These are phyloP conservation scores for Morbakka virulenta DNA, from an alignment of 30 jellyfish, hydroid and myxozoan species.

Conservation along the genomic window DNA sequence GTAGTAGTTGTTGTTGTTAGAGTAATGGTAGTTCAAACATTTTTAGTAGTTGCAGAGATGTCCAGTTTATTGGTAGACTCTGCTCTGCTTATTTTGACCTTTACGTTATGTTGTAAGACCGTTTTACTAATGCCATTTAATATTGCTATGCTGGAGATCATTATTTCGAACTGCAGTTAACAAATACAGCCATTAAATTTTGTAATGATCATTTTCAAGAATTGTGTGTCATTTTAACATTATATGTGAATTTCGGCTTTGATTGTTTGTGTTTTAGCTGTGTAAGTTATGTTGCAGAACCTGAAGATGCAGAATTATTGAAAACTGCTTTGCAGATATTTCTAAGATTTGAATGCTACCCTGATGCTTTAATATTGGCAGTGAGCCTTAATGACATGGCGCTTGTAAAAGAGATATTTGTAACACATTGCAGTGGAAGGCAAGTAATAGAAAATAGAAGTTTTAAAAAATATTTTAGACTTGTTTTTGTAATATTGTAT, in stretches of 20 bases:
- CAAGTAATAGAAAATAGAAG: too few species aligned
- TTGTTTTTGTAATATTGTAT: too few species aligned
- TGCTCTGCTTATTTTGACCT: too few species aligned
- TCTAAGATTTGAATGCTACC: constrained; percentile 63
- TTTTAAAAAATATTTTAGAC: too few species aligned
- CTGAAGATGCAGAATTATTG: constrained; percentile 81
- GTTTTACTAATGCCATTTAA: background rate
- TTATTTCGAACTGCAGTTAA: background rate
- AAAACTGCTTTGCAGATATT: constrained; percentile 74
- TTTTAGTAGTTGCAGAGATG: too few species aligned
- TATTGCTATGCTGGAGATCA: background rate
- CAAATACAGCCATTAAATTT: too few species aligned
- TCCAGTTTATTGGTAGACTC: too few species aligned
- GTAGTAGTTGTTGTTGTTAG: too few species aligned
- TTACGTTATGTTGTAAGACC: too few species aligned
- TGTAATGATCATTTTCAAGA: background rate
- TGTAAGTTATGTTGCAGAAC: constrained; percentile 92
- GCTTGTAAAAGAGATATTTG: constrained; percentile 66
- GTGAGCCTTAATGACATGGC: constrained; percentile 82
- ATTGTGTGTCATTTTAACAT: background rate
- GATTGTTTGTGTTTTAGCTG: constrained; percentile 46
- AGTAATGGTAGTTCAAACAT: too few species aligned
- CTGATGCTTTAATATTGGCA: constrained; percentile 83
- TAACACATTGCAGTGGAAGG: constrained; percentile 75
- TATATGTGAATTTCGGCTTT: background rate